phyloP scores from a whole-genome alignment of 2,888 invertebrate species.

The Hirtodrosophila alboralis region DNA sequence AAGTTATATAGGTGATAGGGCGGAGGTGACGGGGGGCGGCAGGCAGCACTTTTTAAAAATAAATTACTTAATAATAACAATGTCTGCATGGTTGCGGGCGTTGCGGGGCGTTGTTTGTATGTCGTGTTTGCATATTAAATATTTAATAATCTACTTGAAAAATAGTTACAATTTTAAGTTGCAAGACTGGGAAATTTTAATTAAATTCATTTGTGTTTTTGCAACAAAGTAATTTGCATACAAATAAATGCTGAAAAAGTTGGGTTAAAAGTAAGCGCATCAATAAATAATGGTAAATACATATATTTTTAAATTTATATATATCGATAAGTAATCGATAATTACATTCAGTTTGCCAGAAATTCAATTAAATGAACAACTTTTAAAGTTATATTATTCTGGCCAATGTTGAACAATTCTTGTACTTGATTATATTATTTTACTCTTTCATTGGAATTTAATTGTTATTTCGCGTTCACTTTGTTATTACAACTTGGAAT shows the following conservation, averaged over 20 bases:
- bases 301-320: too few relatives aligned
- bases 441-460: conserved; percentile 1
- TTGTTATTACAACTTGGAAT: conserved; percentile 25
- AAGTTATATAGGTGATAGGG: background rate
- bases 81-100: conserved; percentile 40
- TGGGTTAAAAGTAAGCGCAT: too few relatives aligned
- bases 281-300: too few relatives aligned
- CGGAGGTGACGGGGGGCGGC: background rate
- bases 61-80: conserved; percentile 73
- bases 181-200: conserved; percentile 25
- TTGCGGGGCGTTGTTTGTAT: background rate
- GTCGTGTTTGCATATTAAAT: conserved; percentile 47
- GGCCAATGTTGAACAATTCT: background rate
- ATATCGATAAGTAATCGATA: too few relatives aligned
- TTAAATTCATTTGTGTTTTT: conserved; percentile 22
- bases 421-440: background rate
- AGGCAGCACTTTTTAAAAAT: conserved; percentile 50
- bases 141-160: conserved; percentile 44
- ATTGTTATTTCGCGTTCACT: background rate
- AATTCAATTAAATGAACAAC: too few relatives aligned
- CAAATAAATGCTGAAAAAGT: conserved; percentile 3
- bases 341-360: too few relatives aligned
- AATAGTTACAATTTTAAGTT: conserved; percentile 30
- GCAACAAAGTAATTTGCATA: conserved; percentile 17
- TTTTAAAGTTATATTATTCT: too few relatives aligned